Conservation (phyloP, 2,888 invertebrate genomes). For the Cryptophagus acutangulus region DNA sequence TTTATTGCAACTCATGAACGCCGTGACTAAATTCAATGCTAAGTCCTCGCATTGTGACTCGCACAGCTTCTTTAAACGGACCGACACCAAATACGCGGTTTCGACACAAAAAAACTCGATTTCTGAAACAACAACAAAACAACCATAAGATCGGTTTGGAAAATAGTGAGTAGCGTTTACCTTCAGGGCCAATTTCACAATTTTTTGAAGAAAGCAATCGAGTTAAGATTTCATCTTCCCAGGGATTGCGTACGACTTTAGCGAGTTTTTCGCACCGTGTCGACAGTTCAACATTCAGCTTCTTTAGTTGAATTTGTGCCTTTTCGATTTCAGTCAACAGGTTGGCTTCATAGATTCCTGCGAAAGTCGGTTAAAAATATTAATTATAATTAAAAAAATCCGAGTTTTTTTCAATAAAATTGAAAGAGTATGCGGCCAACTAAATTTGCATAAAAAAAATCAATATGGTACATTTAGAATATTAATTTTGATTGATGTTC, state of each 20-base stretch:
- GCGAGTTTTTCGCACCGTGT: conserved; percentile 42
- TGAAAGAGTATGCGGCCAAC: too few species aligned
- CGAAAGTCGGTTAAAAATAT: too few species aligned
- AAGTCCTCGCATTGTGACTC: conserved; percentile 60
- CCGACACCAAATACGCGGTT: conserved; percentile 54
- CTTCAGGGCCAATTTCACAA: conserved; percentile 39
- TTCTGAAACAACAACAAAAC: conserved; percentile 40
- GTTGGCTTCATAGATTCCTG: conserved; percentile 27
- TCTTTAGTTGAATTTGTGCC: conserved; percentile 37
- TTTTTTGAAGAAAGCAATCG: conserved; percentile 39
- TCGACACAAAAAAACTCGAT: conserved; percentile 55
- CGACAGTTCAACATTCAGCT: conserved; percentile 39
- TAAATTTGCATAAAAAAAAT: too few species aligned
- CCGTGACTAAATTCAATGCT: conserved; percentile 56
- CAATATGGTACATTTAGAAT: too few species aligned
- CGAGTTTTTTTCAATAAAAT: too few species aligned
- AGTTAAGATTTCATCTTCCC: conserved; percentile 41
- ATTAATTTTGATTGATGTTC: too few species aligned
- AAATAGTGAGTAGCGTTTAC: conserved; percentile 24
- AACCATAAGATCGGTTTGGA: not conserved
- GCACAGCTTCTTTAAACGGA: conserved; percentile 57
- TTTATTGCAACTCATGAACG: conserved; percentile 45
- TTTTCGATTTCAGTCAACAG: conserved; percentile 37
- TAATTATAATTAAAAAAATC: too few species aligned
- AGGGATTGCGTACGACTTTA: conserved; percentile 44